Evolutionary conservation across 1,140 invertebrate species (phyloP), one percentile per base, ranked within the genome.

Genomic region (Ips nitidus): DNA sequence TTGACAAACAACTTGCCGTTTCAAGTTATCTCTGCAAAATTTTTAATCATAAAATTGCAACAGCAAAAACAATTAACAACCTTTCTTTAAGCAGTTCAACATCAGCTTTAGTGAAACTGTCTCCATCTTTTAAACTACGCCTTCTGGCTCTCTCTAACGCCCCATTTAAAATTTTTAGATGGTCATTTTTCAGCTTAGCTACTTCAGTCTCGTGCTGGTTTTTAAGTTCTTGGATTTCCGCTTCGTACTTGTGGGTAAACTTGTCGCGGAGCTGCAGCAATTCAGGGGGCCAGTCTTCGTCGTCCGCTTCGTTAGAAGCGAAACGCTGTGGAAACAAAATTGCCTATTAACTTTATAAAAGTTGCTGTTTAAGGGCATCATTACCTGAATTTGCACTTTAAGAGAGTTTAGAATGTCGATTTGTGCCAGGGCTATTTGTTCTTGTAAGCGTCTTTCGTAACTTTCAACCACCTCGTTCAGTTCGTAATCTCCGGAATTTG

Each of bases 231-330:
- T 78, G 73, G 1, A 84, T 82, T 76, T 87, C 82, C 62, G 79
- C 78, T 75, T 85, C 84, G 70, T 85, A 84, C 63, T 85, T 87
- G 7, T 83, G 84, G 43, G 88, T 87, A 61, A 91, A 88, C 80
- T 86, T 88, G 75, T 90, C 87, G 2, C 88, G 79, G 40, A 91
- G 75, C 66, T 87, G 84, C 41, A 90, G 80, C 55, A 91, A 81
- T 78, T 91, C 89, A 52, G 85, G 74, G 3, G 90, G 89, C 88
- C 89, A 90, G 76, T 87, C 86, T 69, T 86, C 84, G 70, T 86
- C 83, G 58, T 89, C 87, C 40, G 83, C 82, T 3, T 87, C 85
- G 71, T 86, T 85, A 2, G 85, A 86, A 50, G 89, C 80, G 64
- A 91, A 77, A 72, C 85, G 85, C 89, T 91, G 76, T 42, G 75